Percentiles rank a stretch among this genome's conserved stretches.
Conservation (phyloP, 2,797 vertebrate species). For the Choloepus didactylus region DNA sequence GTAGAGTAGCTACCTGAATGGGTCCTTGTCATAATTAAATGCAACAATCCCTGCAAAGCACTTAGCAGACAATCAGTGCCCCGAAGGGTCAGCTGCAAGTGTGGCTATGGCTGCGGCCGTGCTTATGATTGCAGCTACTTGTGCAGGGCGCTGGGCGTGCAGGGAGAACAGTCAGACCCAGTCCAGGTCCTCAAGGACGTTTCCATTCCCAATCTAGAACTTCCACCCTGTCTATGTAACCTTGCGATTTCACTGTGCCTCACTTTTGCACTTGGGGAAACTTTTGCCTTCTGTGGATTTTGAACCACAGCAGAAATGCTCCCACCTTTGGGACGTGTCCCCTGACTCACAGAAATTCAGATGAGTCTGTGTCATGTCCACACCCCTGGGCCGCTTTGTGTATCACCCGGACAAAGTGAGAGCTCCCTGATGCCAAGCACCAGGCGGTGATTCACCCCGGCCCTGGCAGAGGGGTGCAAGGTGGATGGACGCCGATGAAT, state of each 20-base stretch:
- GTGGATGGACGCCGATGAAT: no score
- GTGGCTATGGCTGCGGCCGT: no score
- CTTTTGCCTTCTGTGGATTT: background rate
- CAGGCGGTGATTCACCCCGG: background rate
- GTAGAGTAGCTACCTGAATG: background rate
- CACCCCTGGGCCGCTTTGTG: rapidly evolving
- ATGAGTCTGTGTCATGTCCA: rapidly evolving
- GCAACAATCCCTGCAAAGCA: background rate
- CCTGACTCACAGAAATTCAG: rapidly evolving
- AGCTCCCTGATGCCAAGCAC: background rate
- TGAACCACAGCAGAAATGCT: rapidly evolving
- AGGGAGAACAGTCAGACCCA: background rate
- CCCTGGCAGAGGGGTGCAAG: background rate
- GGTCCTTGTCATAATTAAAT: no score
- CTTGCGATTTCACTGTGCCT: rapidly evolving
- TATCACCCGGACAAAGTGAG: background rate
- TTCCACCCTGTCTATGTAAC: background rate
- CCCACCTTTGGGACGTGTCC: background rate
- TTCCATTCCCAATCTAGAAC: background rate
- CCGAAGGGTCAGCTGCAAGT: background rate
- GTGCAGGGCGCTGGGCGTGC: no score
- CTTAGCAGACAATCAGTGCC: no score
- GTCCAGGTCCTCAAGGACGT: rapidly evolving
- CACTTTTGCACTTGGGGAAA: rapidly evolving
- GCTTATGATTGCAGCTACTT: no score